These are phyloP conservation scores for Tyria jacobaeae DNA, from an alignment of 2,888 invertebrate genomes.

Conservation along the genomic window DNA sequence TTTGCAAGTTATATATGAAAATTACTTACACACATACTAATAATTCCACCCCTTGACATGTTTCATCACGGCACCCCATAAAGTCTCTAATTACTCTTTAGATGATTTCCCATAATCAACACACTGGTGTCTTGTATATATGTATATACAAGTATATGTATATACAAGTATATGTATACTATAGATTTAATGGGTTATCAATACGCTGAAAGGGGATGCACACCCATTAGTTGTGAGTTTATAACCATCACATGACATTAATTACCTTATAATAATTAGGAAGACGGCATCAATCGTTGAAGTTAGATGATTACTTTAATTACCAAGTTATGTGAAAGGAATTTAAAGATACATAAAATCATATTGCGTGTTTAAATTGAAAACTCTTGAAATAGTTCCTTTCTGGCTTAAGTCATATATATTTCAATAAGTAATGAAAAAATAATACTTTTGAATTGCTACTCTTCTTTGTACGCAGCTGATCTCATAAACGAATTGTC, in stretches of 20 bases:
- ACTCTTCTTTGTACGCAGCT: neutral
- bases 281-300: constrained; percentile 1
- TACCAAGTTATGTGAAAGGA: neutral
- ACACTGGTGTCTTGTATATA: constrained; percentile 35
- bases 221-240: constrained; percentile 51
- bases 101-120: constrained; percentile 45
- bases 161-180: constrained; percentile 11
- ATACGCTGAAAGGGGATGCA: constrained; percentile 46
- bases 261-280: constrained; percentile 53
- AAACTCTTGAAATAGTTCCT: too few relatives aligned
- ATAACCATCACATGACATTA: constrained; percentile 50
- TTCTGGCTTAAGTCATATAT: neutral
- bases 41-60: constrained; percentile 40
- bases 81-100: constrained; percentile 54
- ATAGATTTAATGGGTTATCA: constrained; percentile 35
- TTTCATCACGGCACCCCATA: constrained; percentile 39
- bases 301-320: neutral
- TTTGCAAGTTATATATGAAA: constrained; percentile 23
- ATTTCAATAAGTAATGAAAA: too few relatives aligned
- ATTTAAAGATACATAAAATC: too few relatives aligned
- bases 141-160: constrained; percentile 16
- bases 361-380: too few relatives aligned
- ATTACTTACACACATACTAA: constrained; percentile 34
- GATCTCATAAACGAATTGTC: constrained; percentile 5
- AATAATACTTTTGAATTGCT: neutral